A percentile compares a stretch with the other conserved stretches of the same genome.
phyloP scores from a whole-genome alignment of 2,113 vertebrate species.

The Aix galericulata region DNA sequence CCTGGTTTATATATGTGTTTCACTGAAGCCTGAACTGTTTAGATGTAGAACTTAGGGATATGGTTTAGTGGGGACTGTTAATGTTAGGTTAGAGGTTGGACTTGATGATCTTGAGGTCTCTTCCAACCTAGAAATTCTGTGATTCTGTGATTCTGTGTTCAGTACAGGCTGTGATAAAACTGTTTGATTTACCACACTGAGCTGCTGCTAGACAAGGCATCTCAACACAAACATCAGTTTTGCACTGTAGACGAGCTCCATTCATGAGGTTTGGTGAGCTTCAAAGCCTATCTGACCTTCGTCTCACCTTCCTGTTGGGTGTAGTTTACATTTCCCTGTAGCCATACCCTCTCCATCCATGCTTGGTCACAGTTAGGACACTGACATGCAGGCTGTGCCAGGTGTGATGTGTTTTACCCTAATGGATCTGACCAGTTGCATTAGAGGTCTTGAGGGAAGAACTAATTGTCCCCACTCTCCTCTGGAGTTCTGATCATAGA shows the following conservation, averaged over 20 bases:
- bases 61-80: no score
- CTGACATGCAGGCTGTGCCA: background rate
- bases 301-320: background rate
- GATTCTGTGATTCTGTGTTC: no score
- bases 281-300: background rate
- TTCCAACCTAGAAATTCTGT: no score
- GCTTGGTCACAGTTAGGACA: rapidly evolving
- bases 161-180: background rate
- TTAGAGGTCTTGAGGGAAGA: background rate
- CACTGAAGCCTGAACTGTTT: background rate
- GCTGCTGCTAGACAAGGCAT: background rate
- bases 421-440: background rate
- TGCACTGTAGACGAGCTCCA: background rate
- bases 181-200: background rate
- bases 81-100: no score
- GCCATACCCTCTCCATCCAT: rapidly evolving
- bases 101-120: no score
- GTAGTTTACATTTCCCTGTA: background rate
- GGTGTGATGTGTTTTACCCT: background rate
- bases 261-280: background rate
- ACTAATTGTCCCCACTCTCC: background rate
- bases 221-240: background rate
- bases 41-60: no score
- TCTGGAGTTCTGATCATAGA: background rate
- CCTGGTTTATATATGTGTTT: background rate